Conservation (phyloP, 1,140 invertebrate genomes). For the Myzus persicae region DNA sequence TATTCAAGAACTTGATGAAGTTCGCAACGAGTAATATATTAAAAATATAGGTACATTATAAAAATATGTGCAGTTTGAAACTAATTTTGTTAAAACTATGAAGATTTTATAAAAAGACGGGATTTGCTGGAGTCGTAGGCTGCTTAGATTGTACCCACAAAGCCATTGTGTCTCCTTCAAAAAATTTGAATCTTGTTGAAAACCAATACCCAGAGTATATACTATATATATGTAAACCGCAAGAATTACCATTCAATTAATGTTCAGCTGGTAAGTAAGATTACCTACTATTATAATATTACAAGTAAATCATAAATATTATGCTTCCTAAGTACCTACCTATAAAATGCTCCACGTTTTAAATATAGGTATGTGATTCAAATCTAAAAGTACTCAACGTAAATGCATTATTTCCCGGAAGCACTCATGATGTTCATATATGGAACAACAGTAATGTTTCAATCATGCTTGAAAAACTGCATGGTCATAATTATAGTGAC, state of each 20-base stretch:
- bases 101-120: background rate
- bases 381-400: background rate
- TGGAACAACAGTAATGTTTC: background rate
- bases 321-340: too few species aligned
- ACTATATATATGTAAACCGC: background rate
- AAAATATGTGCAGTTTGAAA: too few species aligned
- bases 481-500: background rate
- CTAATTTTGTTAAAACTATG: too few species aligned
- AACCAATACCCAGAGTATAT: background rate
- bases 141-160: background rate
- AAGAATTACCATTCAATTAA: background rate
- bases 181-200: background rate
- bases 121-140: background rate
- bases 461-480: background rate
- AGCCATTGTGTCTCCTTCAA: background rate
- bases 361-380: too few species aligned
- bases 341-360: background rate
- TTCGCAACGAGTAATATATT: too few species aligned
- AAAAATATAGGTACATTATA: too few species aligned
- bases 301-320: background rate
- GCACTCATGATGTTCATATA: background rate
- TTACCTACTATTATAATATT: too few species aligned
- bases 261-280: background rate
- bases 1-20: too few species aligned
- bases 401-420: background rate